phyloP scores from a whole-genome alignment of 2,113 vertebrate genomes.

The Taxidea taxus region DNA sequence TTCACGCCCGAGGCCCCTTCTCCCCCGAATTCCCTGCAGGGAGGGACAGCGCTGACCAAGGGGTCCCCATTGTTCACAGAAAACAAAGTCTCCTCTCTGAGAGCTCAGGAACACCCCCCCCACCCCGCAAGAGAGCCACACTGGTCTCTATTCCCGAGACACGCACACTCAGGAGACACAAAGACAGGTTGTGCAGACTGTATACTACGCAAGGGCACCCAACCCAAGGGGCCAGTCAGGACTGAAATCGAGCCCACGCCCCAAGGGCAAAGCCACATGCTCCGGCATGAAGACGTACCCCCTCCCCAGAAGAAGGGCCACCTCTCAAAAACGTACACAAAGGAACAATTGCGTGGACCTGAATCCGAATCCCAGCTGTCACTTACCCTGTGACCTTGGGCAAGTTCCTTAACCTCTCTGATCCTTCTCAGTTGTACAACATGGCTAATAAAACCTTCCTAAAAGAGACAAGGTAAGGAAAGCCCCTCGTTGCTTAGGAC shows the following conservation, averaged over 20 bases:
- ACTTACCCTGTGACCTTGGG: neutral
- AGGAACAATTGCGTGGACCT: neutral
- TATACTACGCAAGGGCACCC: neutral
- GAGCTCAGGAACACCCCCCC: neutral
- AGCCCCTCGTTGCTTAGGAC: neutral
- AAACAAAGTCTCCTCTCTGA: neutral
- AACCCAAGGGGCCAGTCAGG: neutral
- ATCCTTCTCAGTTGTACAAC: neutral
- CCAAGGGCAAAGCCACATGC: neutral
- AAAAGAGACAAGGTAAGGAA: neutral
- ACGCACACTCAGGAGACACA: neutral
- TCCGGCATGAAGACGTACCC: neutral
- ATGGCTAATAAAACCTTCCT: neutral
- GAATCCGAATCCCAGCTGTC: neutral
- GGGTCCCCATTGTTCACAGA: neutral
- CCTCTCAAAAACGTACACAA: neutral
- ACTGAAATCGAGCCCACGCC: neutral
- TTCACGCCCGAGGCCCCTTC: neutral
- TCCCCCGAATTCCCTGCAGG: neutral
- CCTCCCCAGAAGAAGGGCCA: neutral
- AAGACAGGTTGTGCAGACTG: neutral
- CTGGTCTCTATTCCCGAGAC: neutral
- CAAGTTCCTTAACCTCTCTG: constrained; percentile 18
- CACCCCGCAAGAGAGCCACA: neutral
- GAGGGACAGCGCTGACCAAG: neutral